Conservation (phyloP, 2,797 vertebrate species). For the Myotis planiceps region DNA sequence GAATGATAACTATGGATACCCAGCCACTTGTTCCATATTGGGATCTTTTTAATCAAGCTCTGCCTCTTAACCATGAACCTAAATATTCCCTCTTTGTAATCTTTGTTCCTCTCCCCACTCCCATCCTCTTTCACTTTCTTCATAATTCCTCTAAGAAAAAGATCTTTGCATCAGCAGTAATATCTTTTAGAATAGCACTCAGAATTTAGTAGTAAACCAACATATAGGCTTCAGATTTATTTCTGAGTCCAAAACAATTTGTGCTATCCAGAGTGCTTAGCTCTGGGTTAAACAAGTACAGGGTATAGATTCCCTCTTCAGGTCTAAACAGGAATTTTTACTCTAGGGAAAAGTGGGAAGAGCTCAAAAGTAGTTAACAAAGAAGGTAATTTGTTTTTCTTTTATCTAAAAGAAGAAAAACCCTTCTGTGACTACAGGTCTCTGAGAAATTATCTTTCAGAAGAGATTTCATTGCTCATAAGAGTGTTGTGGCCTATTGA, state of each 20-base stretch:
- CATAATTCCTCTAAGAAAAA: slow-evolving; percentile 66
- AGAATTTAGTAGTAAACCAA: slow-evolving; percentile 76
- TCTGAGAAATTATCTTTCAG: slow-evolving; percentile 80
- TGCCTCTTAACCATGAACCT: slow-evolving; percentile 70
- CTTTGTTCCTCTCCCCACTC: slow-evolving; percentile 39
- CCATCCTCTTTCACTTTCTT: slow-evolving; percentile 36
- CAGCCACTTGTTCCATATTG: slow-evolving; percentile 50
- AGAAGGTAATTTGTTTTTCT: slow-evolving; percentile 68
- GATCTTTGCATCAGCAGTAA: slow-evolving; percentile 77
- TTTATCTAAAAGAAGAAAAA: slow-evolving; percentile 68
- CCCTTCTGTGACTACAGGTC: slow-evolving; percentile 75
- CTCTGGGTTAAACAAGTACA: slow-evolving; percentile 65
- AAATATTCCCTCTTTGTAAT: slow-evolving; percentile 45
- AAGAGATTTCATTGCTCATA: slow-evolving; percentile 81
- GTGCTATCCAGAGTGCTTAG: slow-evolving; percentile 67
- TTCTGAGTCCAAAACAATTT: slow-evolving; percentile 75
- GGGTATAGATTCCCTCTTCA: slow-evolving; percentile 69
- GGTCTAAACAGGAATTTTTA: slow-evolving; percentile 77
- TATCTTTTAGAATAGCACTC: slow-evolving; percentile 75
- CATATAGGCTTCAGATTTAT: slow-evolving; percentile 54
- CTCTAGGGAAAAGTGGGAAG: slow-evolving; percentile 77
- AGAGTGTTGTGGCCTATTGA: slow-evolving; percentile 82
- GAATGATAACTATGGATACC: slow-evolving; percentile 5
- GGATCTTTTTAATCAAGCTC: slow-evolving; percentile 71
- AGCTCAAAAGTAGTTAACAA: slow-evolving; percentile 77